A percentile compares a stretch with the other conserved stretches of the same genome.
These are phyloP conservation scores for Phaethon lepturus DNA, from an alignment of 2,113 vertebrate species.

Conservation along the genomic window DNA sequence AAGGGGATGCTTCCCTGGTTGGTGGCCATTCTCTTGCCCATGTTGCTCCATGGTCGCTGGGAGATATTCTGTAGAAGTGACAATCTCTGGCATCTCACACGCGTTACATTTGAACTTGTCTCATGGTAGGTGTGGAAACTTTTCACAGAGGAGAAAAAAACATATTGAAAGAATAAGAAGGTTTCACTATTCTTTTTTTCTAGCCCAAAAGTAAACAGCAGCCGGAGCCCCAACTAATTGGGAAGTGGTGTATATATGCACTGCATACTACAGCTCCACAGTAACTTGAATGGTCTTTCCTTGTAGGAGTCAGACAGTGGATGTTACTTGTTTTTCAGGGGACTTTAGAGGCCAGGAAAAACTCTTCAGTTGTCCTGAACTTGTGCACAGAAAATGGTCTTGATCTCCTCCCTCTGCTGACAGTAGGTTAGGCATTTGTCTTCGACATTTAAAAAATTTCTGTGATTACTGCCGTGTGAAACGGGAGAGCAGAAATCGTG, in stretches of 20 bases:
- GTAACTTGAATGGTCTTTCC: not conserved
- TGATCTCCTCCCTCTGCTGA: not conserved
- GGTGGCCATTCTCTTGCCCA: not conserved
- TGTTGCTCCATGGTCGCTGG: not conserved
- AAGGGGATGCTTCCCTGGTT: not conserved
- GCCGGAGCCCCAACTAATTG: not conserved
- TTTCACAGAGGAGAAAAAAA: not conserved
- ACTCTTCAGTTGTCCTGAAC: not conserved
- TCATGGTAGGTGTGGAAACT: not conserved
- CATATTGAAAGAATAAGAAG: too few species aligned
- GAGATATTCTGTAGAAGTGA: not conserved
- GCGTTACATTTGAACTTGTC: not conserved
- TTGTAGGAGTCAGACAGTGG: not conserved
- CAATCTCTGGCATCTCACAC: accelerated
- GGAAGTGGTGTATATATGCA: not conserved
- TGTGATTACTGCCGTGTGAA: not conserved
- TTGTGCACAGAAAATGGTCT: not conserved
- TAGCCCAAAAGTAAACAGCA: not conserved
- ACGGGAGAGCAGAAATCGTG: not conserved
- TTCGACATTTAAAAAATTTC: not conserved
- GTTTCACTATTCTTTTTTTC: not conserved
- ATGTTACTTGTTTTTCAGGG: not conserved
- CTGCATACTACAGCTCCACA: not conserved
- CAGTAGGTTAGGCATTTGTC: not conserved
- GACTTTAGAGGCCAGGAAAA: not conserved